Conservation (phyloP, 2,113 vertebrate genomes). For the Lepus timidus region DNA sequence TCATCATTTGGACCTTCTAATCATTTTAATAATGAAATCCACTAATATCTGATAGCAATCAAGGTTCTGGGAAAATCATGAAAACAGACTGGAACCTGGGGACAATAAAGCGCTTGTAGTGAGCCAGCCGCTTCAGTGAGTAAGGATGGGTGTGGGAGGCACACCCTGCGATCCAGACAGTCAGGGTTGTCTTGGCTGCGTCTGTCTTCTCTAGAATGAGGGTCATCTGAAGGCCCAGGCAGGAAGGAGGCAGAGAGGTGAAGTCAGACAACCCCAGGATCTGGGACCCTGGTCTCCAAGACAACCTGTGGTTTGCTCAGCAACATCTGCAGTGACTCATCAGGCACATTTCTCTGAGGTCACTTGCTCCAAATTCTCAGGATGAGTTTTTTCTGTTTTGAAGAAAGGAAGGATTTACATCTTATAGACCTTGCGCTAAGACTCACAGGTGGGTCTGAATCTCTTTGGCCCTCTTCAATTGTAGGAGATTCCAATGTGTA, state of each 20-base stretch:
- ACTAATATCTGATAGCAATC: background rate
- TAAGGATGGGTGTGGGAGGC: background rate
- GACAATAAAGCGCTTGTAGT: background rate
- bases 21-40: background rate
- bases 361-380: conserved; percentile 41
- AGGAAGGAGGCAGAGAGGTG: background rate
- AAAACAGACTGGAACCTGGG: background rate
- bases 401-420: conserved; percentile 60
- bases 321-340: conserved; percentile 36
- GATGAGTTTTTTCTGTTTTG: conserved; percentile 33
- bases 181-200: background rate
- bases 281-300: background rate
- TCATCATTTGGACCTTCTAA: background rate
- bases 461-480: background rate
- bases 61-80: background rate
- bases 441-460: background rate
- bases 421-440: background rate
- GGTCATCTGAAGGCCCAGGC: conserved; percentile 9
- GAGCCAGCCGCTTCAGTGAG: background rate
- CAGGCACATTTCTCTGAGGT: conserved; percentile 32
- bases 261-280: background rate
- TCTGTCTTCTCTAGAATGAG: background rate
- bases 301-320: conserved; percentile 23
- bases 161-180: background rate
- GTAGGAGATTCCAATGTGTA: background rate